phyloP scores from a whole-genome alignment of 1,140 invertebrate genomes.

The Pogonomyrmex californicus region DNA sequence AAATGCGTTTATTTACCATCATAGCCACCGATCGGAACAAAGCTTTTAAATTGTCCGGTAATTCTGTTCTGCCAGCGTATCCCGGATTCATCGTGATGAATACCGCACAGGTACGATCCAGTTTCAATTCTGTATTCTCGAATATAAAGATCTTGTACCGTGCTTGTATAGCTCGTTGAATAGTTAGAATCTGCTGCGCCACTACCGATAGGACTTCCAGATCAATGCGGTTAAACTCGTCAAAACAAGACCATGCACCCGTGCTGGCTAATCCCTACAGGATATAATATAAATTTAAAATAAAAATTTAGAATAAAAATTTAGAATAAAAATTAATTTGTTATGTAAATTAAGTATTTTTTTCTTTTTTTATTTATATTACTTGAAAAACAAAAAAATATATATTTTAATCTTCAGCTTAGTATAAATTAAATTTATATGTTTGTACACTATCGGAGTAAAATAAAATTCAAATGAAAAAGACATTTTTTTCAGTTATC shows the following conservation, averaged over 20 bases:
- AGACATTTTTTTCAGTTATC: too few relatives aligned
- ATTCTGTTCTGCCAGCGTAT: slow-evolving; percentile 96
- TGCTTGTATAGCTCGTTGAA: slow-evolving; percentile 93
- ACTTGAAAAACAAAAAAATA: not conserved
- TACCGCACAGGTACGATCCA: slow-evolving; percentile 97
- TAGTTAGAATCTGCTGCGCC: slow-evolving; percentile 94
- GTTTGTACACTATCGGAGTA: not conserved
- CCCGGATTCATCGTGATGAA: slow-evolving; percentile 99
- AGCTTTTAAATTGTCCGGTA: slow-evolving; percentile 98
- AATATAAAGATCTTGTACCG: slow-evolving; percentile 92
- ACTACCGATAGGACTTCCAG: slow-evolving; percentile 97
- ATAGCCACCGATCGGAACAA: slow-evolving; percentile 98
- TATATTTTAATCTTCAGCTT: not conserved
- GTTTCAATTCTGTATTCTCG: slow-evolving; percentile 94
- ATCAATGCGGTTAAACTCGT: slow-evolving; percentile 97
- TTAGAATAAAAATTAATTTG: not conserved
- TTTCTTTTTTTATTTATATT: not conserved
- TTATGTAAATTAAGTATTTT: not conserved
- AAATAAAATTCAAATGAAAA: not conserved
- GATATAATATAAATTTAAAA: slow-evolving; percentile 49
- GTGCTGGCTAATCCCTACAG: slow-evolving; percentile 95
- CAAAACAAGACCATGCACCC: slow-evolving; percentile 99
- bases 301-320: not conserved
- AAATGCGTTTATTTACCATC: slow-evolving; percentile 90
- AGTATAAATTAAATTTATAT: not conserved